phyloP scores from a whole-genome alignment of 2,797 vertebrate genomes.

The Rhincodon typus region DNA sequence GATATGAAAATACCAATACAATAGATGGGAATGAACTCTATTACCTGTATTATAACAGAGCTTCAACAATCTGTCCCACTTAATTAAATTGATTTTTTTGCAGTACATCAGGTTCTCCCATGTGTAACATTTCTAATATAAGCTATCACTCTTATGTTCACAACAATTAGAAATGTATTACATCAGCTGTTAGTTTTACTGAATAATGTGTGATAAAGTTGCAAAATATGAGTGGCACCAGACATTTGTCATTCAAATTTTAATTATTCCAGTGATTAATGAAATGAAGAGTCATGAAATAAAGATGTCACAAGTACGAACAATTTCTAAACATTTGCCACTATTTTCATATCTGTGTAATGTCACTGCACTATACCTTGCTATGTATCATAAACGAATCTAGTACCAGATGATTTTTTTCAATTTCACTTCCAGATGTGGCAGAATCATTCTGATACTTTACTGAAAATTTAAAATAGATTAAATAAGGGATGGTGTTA shows the following conservation, averaged over 20 bases:
- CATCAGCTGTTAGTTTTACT: not conserved
- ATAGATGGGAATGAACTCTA: not conserved
- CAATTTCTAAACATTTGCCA: not conserved
- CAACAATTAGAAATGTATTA: conserved; percentile 23
- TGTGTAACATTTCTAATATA: conserved; percentile 19
- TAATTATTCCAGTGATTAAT: conserved; percentile 9
- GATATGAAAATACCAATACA: not conserved
- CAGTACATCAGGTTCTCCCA: not conserved
- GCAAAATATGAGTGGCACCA: not conserved
- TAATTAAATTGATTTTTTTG: conserved; percentile 15
- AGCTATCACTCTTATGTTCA: not conserved
- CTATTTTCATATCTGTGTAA: not conserved
- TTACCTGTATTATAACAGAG: not conserved
- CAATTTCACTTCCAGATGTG: conserved; percentile 5
- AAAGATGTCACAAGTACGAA: not conserved
- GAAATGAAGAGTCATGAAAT: not conserved
- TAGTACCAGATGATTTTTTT: not conserved
- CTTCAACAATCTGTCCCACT: not conserved
- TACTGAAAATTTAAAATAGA: conserved; percentile 6
- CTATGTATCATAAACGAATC: not conserved
- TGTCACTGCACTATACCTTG: not conserved
- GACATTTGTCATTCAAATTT: not conserved
- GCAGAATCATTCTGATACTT: not conserved
- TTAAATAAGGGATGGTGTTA: not conserved
- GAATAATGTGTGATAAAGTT: not conserved